phyloP scores from a whole-genome alignment of 2,113 vertebrate genomes.

The Corythoichthys haematopterus region DNA sequence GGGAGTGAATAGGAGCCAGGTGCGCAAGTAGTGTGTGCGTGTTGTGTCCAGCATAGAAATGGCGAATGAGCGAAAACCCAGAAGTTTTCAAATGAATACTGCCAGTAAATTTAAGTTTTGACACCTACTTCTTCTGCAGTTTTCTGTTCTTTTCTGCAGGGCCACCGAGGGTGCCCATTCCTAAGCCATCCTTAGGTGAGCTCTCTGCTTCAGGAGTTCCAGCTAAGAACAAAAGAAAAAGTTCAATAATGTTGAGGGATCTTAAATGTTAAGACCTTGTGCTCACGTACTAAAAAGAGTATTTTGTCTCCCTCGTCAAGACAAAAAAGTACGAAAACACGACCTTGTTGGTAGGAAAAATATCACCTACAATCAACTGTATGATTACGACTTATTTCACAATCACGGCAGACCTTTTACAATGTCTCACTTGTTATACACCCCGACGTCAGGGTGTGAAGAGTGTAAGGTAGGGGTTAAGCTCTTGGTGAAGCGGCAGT shows the following conservation, averaged over 20 bases:
- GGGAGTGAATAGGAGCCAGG: constrained; percentile 19
- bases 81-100: not conserved
- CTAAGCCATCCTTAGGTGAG: constrained; percentile 81
- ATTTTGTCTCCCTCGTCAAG: too few relatives aligned
- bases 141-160: constrained; percentile 92
- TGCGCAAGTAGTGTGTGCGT: constrained; percentile 17
- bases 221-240: constrained; percentile 53
- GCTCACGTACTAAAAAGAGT: too few relatives aligned
- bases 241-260: not conserved
- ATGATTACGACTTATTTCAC: too few relatives aligned
- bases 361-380: too few relatives aligned
- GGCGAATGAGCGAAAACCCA: not conserved
- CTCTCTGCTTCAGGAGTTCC: constrained; percentile 79
- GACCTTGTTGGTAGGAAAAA: too few relatives aligned
- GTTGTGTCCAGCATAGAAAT: constrained; percentile 12
- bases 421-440: too few relatives aligned
- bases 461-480: too few relatives aligned
- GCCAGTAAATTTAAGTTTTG: not conserved
- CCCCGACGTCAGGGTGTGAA: too few relatives aligned
- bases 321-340: too few relatives aligned
- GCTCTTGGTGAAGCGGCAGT: too few relatives aligned
- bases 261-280: not conserved
- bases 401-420: too few relatives aligned
- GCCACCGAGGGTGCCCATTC: constrained; percentile 83
- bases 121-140: constrained; percentile 94